Evolutionary conservation across 2,797 vertebrate species (phyloP), one percentile per base, ranked within the genome.

Genomic region (Tinamus major): DNA sequence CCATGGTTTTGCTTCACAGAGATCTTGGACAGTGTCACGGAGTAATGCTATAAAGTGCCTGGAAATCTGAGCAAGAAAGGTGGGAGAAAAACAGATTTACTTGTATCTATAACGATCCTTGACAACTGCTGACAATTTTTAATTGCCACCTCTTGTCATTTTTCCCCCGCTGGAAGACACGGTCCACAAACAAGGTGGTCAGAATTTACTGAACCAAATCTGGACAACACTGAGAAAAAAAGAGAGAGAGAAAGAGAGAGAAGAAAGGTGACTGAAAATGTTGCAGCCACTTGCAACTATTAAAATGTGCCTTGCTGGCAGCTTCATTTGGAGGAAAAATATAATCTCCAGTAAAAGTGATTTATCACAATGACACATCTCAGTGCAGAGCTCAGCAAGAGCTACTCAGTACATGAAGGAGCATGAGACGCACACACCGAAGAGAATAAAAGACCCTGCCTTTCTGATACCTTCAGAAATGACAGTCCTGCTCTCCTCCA

Each of bases 281-380:
- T 31, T 35, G 42, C 51, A 91, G 85, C 93, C 80, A 49, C 70
- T 88, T 65, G 33, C 44, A 74, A 72, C 35, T 59, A 70, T 78
- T 89, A 58, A 74, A 86, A 89, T 78, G 79, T 89, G 69, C 79
- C 92, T 92, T 75, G 55, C 35, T 92, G 94, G 95, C 87, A 94
- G 90, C 90, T 94, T 71, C 89, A 92, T 93, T 86, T 91, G 81
- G 84, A 93, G 87, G 63, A 91, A 95, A 96, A 95, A 94, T 87
- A 91, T 42, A 35, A 86, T 91, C 81, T 90, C 84, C 39, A 69
- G 42, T 85, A 83, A 90, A 90, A 77, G 85, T 91, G 93, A 93
- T 91, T 90, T 89, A 93, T 92, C 95, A 88, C 80, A 79, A 55
- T 94, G 93, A 94, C 93, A 92, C 76, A 74, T 76, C 65, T 65